These are phyloP conservation scores for Leptinotarsa haldemani DNA, from an alignment of 2,888 invertebrate species.

Conservation along the genomic window DNA sequence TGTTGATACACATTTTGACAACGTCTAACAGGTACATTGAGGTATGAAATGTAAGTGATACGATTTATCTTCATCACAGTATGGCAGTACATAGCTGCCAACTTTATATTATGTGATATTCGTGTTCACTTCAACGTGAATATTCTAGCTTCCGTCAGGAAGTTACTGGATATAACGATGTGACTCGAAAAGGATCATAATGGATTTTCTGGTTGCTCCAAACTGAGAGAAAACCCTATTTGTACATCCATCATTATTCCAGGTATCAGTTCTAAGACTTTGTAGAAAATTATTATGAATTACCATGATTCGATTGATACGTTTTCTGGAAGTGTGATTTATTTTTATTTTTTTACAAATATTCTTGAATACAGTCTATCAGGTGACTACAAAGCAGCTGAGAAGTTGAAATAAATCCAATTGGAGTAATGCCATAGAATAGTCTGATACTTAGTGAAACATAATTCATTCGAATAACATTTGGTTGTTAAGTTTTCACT, in stretches of 20 bases:
- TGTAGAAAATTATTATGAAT: background rate
- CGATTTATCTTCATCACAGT: slow-evolving; percentile 36
- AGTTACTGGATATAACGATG: slow-evolving; percentile 13
- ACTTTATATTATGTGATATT: slow-evolving; percentile 20
- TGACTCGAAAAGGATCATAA: slow-evolving; percentile 15
- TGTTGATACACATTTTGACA: slow-evolving; percentile 29
- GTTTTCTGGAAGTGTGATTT: background rate
- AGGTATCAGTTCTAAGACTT: background rate
- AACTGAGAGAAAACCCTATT: background rate
- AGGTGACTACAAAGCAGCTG: no score
- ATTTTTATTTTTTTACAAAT: no score
- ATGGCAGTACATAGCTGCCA: slow-evolving; percentile 15
- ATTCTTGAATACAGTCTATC: no score
- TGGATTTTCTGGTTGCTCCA: slow-evolving; percentile 3
- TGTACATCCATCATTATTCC: background rate
- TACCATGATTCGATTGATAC: background rate
- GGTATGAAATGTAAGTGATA: slow-evolving; percentile 34
- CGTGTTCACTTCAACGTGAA: slow-evolving; percentile 15
- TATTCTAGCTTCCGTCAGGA: slow-evolving; percentile 5
- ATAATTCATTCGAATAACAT: no score
- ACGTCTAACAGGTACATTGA: slow-evolving; percentile 32
- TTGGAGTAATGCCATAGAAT: no score
- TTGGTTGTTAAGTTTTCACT: no score
- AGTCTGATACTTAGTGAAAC: no score
- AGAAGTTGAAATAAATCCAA: no score